Percentiles rank a stretch among this genome's conserved stretches.
Evolutionary conservation across 2,888 invertebrate genomes (phyloP).

Genomic region (Phrixothrix hirtus): DNA sequence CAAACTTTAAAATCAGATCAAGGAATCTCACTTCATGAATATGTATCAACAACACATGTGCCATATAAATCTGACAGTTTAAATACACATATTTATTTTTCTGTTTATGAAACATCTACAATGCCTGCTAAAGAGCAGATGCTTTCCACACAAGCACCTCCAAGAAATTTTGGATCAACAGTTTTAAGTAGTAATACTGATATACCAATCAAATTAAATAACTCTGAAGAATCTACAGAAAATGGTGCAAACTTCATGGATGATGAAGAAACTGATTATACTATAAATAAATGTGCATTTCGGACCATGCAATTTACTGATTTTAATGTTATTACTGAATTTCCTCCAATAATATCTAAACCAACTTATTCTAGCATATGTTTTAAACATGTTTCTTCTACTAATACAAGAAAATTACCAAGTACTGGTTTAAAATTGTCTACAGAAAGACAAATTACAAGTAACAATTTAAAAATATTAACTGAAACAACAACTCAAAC

Average conservation of each 20-base stretch:
- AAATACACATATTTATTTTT: too few species aligned
- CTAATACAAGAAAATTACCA: not conserved
- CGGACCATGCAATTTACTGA: constrained; percentile 35
- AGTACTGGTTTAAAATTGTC: not conserved
- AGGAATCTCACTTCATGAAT: too few species aligned
- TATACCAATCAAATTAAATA: too few species aligned
- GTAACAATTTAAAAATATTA: not conserved
- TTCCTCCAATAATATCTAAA: constrained; percentile 11
- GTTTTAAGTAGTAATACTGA: too few species aligned
- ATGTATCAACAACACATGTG: too few species aligned
- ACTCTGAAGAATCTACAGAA: too few species aligned
- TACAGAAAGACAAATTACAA: not conserved
- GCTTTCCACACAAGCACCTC: too few species aligned
- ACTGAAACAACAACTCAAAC: not conserved
- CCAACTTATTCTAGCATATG: not conserved
- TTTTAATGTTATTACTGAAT: constrained; percentile 37
- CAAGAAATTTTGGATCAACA: too few species aligned
- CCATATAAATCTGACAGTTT: too few species aligned
- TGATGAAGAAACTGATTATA: constrained; percentile 32
- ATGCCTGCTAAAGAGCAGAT: too few species aligned
- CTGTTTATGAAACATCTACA: too few species aligned
- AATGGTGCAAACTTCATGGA: constrained; percentile 7
- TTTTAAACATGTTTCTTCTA: not conserved
- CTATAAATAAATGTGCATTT: constrained; percentile 31
- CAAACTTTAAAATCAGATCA: too few species aligned